These are phyloP conservation scores for Drosophila longiperda DNA, from an alignment of 2,888 invertebrate species.

Conservation along the genomic window DNA sequence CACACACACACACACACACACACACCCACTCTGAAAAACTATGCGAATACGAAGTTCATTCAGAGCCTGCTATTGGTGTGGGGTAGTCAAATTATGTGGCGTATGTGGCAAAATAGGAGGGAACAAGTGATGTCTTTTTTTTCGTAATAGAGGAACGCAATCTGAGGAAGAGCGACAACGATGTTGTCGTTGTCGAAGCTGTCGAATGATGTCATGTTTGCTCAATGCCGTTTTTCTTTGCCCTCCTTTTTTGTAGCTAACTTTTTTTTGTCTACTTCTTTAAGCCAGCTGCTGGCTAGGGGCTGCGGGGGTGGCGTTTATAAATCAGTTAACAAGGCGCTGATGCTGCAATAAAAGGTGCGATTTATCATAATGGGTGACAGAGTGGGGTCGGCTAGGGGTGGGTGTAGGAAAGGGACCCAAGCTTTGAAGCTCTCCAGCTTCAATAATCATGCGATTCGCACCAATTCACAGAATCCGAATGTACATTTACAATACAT, in stretches of 20 bases:
- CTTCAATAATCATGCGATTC: conserved; percentile 35
- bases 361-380: conserved; percentile 78
- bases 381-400: not conserved
- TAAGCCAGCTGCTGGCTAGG: conserved; percentile 14
- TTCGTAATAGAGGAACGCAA: conserved; percentile 25
- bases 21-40: conserved; percentile 3
- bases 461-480: conserved; percentile 48
- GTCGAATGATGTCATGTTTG: conserved; percentile 75
- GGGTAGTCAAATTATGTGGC: conserved; percentile 19
- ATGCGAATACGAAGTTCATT: conserved; percentile 26
- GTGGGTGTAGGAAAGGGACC: conserved; percentile 2
- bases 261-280: conserved; percentile 51
- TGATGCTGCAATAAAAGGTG: conserved; percentile 81
- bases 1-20: not conserved
- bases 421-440: conserved; percentile 1
- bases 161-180: conserved; percentile 66
- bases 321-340: conserved; percentile 79
- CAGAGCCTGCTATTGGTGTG: conserved; percentile 30
- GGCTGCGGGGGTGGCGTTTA: conserved; percentile 43
- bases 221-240: conserved; percentile 33
- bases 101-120: not conserved
- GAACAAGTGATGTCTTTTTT: conserved; percentile 8
- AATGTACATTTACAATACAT: conserved; percentile 46
- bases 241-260: conserved; percentile 6
- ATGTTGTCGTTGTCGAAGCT: conserved; percentile 56